Percentiles rank a stretch among this genome's conserved stretches.
phyloP scores from a whole-genome alignment of 1,140 invertebrate species.

The Cyrtorhinus lividipennis region DNA sequence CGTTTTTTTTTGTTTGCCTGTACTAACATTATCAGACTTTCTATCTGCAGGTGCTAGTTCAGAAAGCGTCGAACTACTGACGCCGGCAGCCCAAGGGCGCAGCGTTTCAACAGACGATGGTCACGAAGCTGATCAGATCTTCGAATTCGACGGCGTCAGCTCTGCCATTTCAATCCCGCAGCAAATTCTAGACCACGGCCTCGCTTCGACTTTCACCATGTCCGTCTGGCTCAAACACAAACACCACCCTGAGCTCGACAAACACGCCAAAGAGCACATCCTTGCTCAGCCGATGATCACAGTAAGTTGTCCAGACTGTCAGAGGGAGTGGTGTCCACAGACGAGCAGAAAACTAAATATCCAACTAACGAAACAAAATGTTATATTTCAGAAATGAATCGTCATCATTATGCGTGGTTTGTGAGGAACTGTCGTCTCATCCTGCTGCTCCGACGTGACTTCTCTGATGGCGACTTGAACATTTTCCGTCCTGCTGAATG shows the following conservation, averaged over 20 bases:
- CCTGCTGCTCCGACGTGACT: constrained; percentile 78
- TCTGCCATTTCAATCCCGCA: constrained; percentile 74
- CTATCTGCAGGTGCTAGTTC: constrained; percentile 42
- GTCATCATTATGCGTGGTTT: constrained; percentile 94
- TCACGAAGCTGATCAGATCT: constrained; percentile 76
- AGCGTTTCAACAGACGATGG: constrained; percentile 60
- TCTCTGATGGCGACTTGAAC: constrained; percentile 80
- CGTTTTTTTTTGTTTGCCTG: too few species aligned
- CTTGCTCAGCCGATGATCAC: constrained; percentile 93
- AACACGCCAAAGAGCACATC: constrained; percentile 86
- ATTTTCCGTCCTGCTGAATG: constrained; percentile 96
- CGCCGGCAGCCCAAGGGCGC: constrained; percentile 55
- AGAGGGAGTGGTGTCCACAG: too few species aligned
- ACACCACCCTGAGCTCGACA: constrained; percentile 51
- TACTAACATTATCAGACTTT: too few species aligned
- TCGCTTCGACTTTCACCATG: constrained; percentile 71
- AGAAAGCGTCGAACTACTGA: constrained; percentile 67
- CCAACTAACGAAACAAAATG: too few species aligned
- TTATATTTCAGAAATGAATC: constrained; percentile 88
- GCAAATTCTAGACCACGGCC: constrained; percentile 52
- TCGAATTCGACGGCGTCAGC: constrained; percentile 78
- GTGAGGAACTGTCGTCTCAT: constrained; percentile 93
- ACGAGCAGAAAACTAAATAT: too few species aligned
- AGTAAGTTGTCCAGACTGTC: constrained; percentile 44
- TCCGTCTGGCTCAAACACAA: constrained; percentile 87